These are phyloP conservation scores for Dascyllus trimaculatus DNA, from an alignment of 2,113 vertebrate genomes.

Conservation along the genomic window DNA sequence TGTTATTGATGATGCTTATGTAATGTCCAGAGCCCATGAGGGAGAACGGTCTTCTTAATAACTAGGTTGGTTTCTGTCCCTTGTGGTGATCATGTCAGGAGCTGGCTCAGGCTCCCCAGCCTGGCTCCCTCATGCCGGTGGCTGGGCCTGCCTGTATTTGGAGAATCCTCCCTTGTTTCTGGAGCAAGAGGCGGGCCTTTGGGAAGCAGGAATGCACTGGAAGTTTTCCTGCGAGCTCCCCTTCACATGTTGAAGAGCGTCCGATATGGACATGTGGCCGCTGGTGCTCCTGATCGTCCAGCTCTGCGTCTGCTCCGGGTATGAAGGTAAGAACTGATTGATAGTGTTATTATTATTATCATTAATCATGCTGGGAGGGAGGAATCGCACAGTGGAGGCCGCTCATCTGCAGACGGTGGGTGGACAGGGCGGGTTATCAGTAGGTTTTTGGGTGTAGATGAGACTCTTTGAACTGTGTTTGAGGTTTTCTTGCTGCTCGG, in stretches of 20 bases:
- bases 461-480: not conserved
- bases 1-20: too few species aligned
- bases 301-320: conserved; percentile 75
- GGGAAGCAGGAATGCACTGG: conserved; percentile 79
- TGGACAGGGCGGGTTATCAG: not conserved
- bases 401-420: not conserved
- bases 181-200: conserved; percentile 82
- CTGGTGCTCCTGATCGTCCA: conserved; percentile 76
- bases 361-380: not conserved
- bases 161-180: conserved; percentile 81
- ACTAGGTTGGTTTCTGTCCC: too few species aligned
- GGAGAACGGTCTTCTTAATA: too few species aligned
- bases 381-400: not conserved
- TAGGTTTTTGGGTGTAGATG: not conserved
- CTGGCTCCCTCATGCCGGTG: conserved; percentile 27
- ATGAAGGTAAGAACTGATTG: conserved; percentile 81
- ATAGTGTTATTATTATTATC: too few species aligned
- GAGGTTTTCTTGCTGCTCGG: conserved; percentile 33
- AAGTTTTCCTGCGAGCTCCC: conserved; percentile 71
- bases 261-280: conserved; percentile 82
- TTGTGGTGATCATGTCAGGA: too few species aligned
- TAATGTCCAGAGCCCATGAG: too few species aligned
- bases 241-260: conserved; percentile 65
- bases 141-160: conserved; percentile 41
- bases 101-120: not conserved